Base-by-base conservation (phyloP, 2,888 invertebrate species). In the Iphiclides podalirius region DNA sequence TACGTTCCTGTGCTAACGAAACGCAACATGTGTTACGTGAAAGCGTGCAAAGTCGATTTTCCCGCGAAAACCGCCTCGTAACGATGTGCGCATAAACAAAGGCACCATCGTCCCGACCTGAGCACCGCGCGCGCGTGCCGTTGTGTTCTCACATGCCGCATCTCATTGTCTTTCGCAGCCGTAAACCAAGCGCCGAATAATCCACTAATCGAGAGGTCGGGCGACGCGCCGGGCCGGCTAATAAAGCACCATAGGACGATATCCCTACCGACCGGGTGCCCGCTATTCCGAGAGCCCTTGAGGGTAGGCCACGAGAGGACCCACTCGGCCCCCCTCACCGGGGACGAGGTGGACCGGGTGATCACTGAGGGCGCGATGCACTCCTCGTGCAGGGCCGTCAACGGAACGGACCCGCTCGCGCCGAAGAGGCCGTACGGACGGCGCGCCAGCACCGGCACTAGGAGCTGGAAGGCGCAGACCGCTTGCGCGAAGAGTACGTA, bases 321-420 rank as follows among this genome's bases (percentile, higher is more conserved):
- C 57, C 88, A 93, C 71, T 93, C 93, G 67, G 91, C 93, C 71
- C 93, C 93, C 54, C 75, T 93, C 57, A 90, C 91, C 4, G 91
- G 91, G 52, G 91, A 88, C 54, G 88, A 89, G 61, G 72, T 80
- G 48, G 78, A 79, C 50, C 64, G 72, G 12, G 75, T 71, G 44
- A 63, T 71, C n/a, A 60, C 77, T 52, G 83, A 81, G 66, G 65
- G 69, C 4, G 66, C 67, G 36, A 67, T 69, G 46, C 75, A 82
- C 52, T 75, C 78, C 12, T 79, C 82, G 37, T 79, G 80, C 61
- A 79, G 75, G 59, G 66, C 79, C 44, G 74, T 79, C 63, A 82
- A 81, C 67, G 84, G 84, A 55, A 70, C 63, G 33, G 83, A 78
- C 42, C 52, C 57, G 37, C 57, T 35, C 47, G 54, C 41, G 57